Conservation (phyloP, 2,888 invertebrate genomes). For the Pristionchus mayeri region DNA sequence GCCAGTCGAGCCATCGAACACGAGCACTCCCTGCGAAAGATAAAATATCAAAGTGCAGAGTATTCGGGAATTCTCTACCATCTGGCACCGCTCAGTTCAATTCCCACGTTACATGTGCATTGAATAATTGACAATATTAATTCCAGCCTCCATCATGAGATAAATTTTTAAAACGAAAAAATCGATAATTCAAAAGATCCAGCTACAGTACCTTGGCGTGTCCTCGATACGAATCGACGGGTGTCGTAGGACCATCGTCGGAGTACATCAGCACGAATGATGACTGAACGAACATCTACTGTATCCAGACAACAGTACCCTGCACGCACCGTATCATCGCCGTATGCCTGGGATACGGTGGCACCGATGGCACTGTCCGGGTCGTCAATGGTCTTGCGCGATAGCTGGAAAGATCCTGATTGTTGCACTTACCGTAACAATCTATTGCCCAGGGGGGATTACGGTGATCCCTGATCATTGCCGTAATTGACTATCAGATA, state of each 20-base stretch:
- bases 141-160: too few species aligned
- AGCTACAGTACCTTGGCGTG: constrained; percentile 58
- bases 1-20: constrained; percentile 80
- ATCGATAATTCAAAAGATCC: not conserved
- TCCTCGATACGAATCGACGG: constrained; percentile 60
- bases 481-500: not conserved
- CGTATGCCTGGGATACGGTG: constrained; percentile 60
- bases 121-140: too few species aligned
- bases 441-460: not conserved
- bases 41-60: constrained; percentile 12
- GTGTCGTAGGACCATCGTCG: constrained; percentile 60
- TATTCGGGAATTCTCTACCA: too few species aligned
- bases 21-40: constrained; percentile 39
- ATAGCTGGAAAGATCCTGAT: constrained; percentile 21
- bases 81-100: too few species aligned
- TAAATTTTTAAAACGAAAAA: not conserved
- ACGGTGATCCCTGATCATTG: not conserved
- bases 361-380: constrained; percentile 57
- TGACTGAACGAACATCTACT: constrained; percentile 21
- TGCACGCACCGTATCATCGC: constrained; percentile 51
- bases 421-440: too few species aligned
- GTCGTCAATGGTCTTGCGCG: constrained; percentile 56
- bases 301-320: not conserved
- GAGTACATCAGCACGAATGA: constrained; percentile 62
- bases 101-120: too few species aligned